Evolutionary conservation across 2,888 invertebrate species (phyloP).

Genomic region (Pandemis cinnamomeana): DNA sequence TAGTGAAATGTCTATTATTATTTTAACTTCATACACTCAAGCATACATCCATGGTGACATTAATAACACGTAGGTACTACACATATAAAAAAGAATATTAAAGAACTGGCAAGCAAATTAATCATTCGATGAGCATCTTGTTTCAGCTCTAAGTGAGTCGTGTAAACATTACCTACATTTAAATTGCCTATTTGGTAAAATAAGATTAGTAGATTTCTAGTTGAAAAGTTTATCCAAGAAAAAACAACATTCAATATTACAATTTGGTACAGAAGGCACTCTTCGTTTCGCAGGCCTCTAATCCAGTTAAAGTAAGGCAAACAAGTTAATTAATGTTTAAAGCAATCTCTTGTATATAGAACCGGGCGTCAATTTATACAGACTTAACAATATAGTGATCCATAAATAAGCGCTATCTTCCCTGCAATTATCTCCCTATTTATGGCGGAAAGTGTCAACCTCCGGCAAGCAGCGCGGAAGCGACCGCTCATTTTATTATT

Average conservation of each 20-base stretch:
- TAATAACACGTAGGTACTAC: too few species aligned
- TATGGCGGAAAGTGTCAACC: conserved; percentile 69
- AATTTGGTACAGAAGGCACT: neutral
- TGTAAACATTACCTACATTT: too few species aligned
- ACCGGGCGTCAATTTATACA: conserved; percentile 51
- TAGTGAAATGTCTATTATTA: neutral
- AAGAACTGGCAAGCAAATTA: neutral
- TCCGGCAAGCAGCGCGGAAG: conserved; percentile 54
- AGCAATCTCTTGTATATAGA: conserved; percentile 3
- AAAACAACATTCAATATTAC: neutral
- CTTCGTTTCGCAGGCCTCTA: neutral
- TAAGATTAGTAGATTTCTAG: too few species aligned
- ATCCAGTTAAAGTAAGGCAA: conserved; percentile 6
- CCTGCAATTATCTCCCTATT: conserved; percentile 72
- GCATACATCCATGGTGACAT: too few species aligned
- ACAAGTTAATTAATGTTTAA: conserved; percentile 5
- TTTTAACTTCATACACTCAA: neutral
- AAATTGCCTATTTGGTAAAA: too few species aligned
- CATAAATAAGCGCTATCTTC: conserved; percentile 67
- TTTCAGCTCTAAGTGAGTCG: too few species aligned
- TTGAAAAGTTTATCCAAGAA: neutral
- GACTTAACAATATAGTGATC: conserved; percentile 53
- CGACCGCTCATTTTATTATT: conserved; percentile 56
- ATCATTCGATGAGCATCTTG: too few species aligned
- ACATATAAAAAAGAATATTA: too few species aligned